These are phyloP conservation scores for Notospermus geniculatus DNA, from an alignment of 1,140 invertebrate genomes.

Conservation along the genomic window DNA sequence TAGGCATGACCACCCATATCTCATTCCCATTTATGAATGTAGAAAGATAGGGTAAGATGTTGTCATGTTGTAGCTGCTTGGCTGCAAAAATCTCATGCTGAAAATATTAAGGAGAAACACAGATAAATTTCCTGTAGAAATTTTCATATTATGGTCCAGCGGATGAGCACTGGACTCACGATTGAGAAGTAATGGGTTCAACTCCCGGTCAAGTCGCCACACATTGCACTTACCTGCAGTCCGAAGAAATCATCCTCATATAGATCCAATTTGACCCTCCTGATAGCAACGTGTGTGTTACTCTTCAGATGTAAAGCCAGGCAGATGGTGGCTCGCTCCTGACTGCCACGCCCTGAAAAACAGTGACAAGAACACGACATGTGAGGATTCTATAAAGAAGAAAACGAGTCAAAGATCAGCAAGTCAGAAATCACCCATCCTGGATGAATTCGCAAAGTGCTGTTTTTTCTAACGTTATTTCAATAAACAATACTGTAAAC, in stretches of 20 bases:
- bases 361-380: too few species aligned
- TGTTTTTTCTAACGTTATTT: too few species aligned
- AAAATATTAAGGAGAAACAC: constrained; percentile 46
- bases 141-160: too few species aligned
- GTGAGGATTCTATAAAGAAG: too few species aligned
- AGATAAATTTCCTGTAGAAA: constrained; percentile 7
- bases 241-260: constrained; percentile 65
- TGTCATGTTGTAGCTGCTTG: constrained; percentile 74
- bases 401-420: too few species aligned
- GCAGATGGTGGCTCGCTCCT: constrained; percentile 67
- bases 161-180: too few species aligned
- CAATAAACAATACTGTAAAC: too few species aligned
- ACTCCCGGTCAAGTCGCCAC: too few species aligned
- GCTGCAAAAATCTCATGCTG: constrained; percentile 72
- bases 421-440: too few species aligned
- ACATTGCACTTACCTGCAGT: constrained; percentile 61
- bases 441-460: too few species aligned
- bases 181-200: too few species aligned
- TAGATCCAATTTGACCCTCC: constrained; percentile 73
- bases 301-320: constrained; percentile 68
- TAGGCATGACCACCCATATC: constrained; percentile 74
- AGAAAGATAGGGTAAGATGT: constrained; percentile 71
- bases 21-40: constrained; percentile 72
- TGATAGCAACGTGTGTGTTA: constrained; percentile 69
- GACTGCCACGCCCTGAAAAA: constrained; percentile 65